phyloP scores from a whole-genome alignment of 2,888 invertebrate species.

The Mantis religiosa region DNA sequence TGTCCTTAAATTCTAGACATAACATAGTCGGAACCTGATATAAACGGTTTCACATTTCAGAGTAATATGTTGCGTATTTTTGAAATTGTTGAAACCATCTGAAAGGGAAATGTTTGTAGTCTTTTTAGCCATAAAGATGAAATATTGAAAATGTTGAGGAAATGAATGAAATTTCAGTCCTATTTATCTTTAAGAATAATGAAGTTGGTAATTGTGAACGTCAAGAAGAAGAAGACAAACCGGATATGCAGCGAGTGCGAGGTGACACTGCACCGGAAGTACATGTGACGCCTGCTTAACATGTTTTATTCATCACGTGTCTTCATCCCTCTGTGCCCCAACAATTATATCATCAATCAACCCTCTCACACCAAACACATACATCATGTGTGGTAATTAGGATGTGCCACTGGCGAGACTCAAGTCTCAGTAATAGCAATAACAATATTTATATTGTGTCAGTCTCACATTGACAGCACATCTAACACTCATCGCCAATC shows the following conservation, averaged over 20 bases:
- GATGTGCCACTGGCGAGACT: not conserved
- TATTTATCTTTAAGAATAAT: too few relatives aligned
- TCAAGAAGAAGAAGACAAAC: too few relatives aligned
- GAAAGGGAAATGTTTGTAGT: too few relatives aligned
- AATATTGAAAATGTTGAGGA: too few relatives aligned
- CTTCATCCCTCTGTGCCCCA: not conserved
- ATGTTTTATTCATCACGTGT: not conserved
- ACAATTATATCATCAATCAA: not conserved
- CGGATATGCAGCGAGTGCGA: not conserved
- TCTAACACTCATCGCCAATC: not conserved
- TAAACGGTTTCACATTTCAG: too few relatives aligned
- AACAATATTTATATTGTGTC: not conserved
- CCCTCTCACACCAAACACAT: not conserved
- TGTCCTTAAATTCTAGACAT: too few relatives aligned
- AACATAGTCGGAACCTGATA: too few relatives aligned
- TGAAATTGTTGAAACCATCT: too few relatives aligned
- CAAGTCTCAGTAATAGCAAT: not conserved
- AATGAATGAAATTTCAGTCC: too few relatives aligned
- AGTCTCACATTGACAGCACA: not conserved
- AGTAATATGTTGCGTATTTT: too few relatives aligned
- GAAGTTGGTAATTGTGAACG: too few relatives aligned
- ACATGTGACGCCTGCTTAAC: not conserved
- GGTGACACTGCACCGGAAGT: not conserved
- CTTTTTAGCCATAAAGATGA: too few relatives aligned
- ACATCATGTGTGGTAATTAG: not conserved